phyloP scores from a whole-genome alignment of 1,140 invertebrate genomes.

The Sitobion miscanthi region DNA sequence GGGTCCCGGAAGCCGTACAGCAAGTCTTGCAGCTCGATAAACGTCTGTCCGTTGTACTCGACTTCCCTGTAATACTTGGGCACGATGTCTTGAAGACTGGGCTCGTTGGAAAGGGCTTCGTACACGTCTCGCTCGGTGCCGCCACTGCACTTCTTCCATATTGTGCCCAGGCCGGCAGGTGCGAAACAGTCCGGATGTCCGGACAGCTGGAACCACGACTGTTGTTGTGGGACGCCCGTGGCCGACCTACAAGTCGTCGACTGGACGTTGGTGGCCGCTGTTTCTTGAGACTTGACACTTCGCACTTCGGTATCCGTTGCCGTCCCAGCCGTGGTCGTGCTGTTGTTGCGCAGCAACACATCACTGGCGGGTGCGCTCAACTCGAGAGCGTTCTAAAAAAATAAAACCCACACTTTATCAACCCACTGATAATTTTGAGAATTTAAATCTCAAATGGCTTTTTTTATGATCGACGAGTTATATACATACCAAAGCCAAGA shows the following conservation, averaged over 20 bases:
- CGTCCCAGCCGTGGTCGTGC: neutral
- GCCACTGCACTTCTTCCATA: slow-evolving; percentile 62
- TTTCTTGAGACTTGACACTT: neutral
- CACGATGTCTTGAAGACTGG: slow-evolving; percentile 70
- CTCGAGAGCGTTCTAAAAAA: slow-evolving; percentile 84
- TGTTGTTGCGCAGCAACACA: slow-evolving; percentile 69
- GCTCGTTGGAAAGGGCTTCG: slow-evolving; percentile 78
- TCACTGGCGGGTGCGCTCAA: slow-evolving; percentile 90
- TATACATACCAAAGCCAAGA: slow-evolving; percentile 70
- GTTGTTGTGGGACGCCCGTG: neutral
- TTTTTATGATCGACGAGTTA: neutral
- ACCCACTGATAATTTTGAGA: neutral
- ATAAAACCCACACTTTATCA: neutral
- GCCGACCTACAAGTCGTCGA: neutral
- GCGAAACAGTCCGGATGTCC: slow-evolving; percentile 93
- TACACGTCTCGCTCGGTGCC: slow-evolving; percentile 81
- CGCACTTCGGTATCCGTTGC: neutral
- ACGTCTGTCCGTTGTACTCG: slow-evolving; percentile 83
- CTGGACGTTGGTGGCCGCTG: neutral
- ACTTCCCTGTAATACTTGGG: slow-evolving; percentile 88
- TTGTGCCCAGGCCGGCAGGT: slow-evolving; percentile 82
- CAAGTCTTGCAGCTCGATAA: slow-evolving; percentile 89
- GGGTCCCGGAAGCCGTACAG: slow-evolving; percentile 84
- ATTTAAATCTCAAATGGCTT: neutral
- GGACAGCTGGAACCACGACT: slow-evolving; percentile 88